These are phyloP conservation scores for Allygus modestus DNA, from an alignment of 2,888 invertebrate genomes.

Conservation along the genomic window DNA sequence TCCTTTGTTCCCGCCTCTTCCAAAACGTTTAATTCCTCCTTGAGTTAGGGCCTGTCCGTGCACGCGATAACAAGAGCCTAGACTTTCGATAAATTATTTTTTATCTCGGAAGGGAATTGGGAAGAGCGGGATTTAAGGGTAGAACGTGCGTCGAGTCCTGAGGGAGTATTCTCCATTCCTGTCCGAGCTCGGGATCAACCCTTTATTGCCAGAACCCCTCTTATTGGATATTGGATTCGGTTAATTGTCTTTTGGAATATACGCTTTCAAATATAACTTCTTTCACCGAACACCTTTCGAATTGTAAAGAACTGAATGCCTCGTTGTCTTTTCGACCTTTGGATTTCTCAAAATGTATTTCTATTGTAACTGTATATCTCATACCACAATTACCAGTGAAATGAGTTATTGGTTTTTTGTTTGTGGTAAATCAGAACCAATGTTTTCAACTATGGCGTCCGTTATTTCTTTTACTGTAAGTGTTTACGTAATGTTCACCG, in stretches of 20 bases:
- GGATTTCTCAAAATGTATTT: too few relatives aligned
- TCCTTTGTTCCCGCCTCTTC: conserved; percentile 5
- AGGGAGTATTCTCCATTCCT: conserved; percentile 57
- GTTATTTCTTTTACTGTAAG: too few relatives aligned
- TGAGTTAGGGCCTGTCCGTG: conserved; percentile 62
- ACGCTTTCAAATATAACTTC: conserved; percentile 46
- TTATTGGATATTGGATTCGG: conserved; percentile 54
- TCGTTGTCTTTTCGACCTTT: too few relatives aligned
- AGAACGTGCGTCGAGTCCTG: conserved; percentile 61
- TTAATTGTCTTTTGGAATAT: conserved; percentile 50
- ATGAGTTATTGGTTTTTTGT: too few relatives aligned
- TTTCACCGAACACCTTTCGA: background rate
- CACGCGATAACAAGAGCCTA: conserved; percentile 62
- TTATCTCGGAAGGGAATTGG: conserved; percentile 65
- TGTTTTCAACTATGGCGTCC: too few relatives aligned
- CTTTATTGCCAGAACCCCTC: conserved; percentile 48
- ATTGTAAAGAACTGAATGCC: background rate
- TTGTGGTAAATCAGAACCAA: too few relatives aligned
- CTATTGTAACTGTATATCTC: too few relatives aligned
- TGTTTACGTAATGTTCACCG: too few relatives aligned
- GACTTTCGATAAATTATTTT: conserved; percentile 66
- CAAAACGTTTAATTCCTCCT: conserved; percentile 40
- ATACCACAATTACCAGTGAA: too few relatives aligned
- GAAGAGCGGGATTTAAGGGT: conserved; percentile 65
- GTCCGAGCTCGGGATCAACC: conserved; percentile 55